Percentiles rank a stretch among this genome's conserved stretches.
phyloP scores from a whole-genome alignment of 2,888 invertebrate species.

The Eupithecia centaureata region DNA sequence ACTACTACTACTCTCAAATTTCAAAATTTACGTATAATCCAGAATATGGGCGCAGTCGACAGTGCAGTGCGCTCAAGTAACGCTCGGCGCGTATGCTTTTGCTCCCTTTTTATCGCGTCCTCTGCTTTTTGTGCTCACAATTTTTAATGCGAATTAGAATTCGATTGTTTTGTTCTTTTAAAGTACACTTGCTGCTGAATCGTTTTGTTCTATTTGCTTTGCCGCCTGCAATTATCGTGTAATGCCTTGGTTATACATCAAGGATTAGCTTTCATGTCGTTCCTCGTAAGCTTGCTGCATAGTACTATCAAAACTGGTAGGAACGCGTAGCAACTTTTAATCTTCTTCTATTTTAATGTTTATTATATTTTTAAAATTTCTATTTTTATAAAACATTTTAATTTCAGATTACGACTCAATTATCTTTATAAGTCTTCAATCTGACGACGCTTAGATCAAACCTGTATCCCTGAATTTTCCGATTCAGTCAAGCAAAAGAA shows the following conservation, averaged over 20 bases:
- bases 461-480: not conserved
- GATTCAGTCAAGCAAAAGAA: not conserved
- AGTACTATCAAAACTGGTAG: not conserved
- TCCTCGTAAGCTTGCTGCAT: not conserved
- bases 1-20: too few relatives aligned
- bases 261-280: not conserved
- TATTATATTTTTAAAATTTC: too few relatives aligned
- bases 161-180: constrained; percentile 35
- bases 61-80: constrained; percentile 38
- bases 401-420: not conserved
- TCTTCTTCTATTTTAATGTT: too few relatives aligned
- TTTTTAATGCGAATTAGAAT: constrained; percentile 44
- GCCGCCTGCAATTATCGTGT: not conserved
- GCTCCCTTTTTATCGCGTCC: constrained; percentile 37
- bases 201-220: constrained; percentile 8
- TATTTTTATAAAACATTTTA: too few relatives aligned
- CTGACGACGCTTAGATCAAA: not conserved
- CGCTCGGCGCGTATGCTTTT: constrained; percentile 39
- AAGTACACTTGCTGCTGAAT: constrained; percentile 7
- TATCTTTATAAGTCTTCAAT: not conserved
- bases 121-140: constrained; percentile 38
- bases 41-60: constrained; percentile 36
- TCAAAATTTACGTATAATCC: not conserved
- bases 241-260: not conserved
- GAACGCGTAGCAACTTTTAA: too few relatives aligned